These are phyloP conservation scores for Copsychus sechellarum DNA, from an alignment of 2,113 vertebrate genomes.

Conservation along the genomic window DNA sequence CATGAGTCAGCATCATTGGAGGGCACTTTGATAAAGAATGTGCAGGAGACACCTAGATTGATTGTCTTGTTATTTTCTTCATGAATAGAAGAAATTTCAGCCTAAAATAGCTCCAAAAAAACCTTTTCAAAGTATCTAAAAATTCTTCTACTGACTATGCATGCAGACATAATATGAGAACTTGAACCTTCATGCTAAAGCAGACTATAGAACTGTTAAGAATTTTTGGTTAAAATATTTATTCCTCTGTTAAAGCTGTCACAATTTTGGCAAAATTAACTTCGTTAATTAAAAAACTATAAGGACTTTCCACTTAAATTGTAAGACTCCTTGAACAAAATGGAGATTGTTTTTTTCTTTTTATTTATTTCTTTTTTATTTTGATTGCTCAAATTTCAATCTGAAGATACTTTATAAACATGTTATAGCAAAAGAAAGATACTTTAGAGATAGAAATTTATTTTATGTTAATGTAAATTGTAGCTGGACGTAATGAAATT, in stretches of 20 bases:
- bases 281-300: not conserved
- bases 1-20: not conserved
- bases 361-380: fast-evolving
- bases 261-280: not conserved
- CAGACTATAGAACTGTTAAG: not conserved
- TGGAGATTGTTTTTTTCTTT: fast-evolving
- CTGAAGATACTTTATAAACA: not conserved
- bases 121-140: not conserved
- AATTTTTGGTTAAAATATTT: not conserved
- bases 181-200: not conserved
- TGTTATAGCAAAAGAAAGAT: not conserved
- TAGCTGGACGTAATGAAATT: not conserved
- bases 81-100: not conserved
- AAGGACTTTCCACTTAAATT: not conserved
- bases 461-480: not conserved
- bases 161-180: not conserved
- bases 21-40: not conserved
- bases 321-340: not conserved
- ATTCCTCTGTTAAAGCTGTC: not conserved
- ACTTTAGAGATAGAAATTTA: not conserved
- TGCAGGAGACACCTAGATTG: not conserved
- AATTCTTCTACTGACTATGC: not conserved
- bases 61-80: not conserved
- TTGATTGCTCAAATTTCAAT: not conserved
- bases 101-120: not conserved